Percentiles rank a stretch among this genome's conserved stretches.
phyloP scores from a whole-genome alignment of 2,113 vertebrate species.

The Cervus canadensis region DNA sequence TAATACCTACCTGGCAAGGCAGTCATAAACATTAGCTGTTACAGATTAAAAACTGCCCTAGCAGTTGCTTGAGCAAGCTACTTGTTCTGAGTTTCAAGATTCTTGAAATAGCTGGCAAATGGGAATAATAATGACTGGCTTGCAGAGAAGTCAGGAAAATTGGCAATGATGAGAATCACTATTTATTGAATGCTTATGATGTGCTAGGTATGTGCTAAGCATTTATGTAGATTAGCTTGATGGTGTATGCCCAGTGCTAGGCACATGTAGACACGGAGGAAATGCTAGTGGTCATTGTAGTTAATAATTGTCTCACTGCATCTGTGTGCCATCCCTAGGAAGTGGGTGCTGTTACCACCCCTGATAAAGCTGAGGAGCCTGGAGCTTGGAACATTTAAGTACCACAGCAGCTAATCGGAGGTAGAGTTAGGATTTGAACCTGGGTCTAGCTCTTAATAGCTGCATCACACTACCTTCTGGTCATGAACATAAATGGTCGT shows the following conservation, averaged over 20 bases:
- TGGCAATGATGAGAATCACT: background rate
- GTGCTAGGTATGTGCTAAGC: background rate
- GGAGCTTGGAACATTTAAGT: background rate
- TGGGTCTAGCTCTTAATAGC: background rate
- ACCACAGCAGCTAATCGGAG: background rate
- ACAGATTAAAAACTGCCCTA: background rate
- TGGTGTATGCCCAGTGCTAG: background rate
- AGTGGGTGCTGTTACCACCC: background rate
- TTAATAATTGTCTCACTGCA: background rate
- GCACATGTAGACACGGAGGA: background rate
- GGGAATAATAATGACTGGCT: background rate
- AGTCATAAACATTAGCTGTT: background rate
- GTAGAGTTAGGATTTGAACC: background rate
- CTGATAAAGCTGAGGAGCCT: background rate
- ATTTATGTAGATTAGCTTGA: background rate
- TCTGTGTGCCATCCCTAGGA: background rate
- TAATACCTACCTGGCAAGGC: background rate
- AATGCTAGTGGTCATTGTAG: background rate
- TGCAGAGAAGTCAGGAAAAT: background rate
- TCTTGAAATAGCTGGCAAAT: background rate
- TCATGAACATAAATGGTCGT: background rate
- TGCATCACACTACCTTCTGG: background rate
- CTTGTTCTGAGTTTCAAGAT: background rate
- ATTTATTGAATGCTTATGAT: background rate
- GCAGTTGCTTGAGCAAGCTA: background rate